phyloP scores from a whole-genome alignment of 1,140 invertebrate species.

The Apis laboriosa region DNA sequence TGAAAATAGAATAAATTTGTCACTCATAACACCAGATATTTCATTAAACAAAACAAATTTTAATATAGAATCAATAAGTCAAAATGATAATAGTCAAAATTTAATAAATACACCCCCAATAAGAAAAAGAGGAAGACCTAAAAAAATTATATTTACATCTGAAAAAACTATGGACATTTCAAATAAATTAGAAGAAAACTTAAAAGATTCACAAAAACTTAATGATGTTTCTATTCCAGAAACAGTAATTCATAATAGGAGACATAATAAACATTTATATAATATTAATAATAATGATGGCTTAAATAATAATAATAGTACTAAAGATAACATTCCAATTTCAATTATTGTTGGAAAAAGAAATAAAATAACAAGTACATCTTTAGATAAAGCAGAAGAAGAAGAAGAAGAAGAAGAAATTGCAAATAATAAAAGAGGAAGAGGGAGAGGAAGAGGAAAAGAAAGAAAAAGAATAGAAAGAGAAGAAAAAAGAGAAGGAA shows the following conservation, averaged over 20 bases:
- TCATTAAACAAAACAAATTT: neutral
- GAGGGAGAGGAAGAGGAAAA: slow-evolving; percentile 21
- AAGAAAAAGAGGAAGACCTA: slow-evolving; percentile 61
- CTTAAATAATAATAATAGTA: slow-evolving; percentile 38
- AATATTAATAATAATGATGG: slow-evolving; percentile 32
- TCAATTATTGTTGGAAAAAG: slow-evolving; percentile 1
- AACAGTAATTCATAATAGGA: slow-evolving; percentile 11
- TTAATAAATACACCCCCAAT: neutral
- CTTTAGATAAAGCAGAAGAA: slow-evolving; percentile 28
- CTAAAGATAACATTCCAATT: slow-evolving; percentile 19
- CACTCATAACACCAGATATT: too few species aligned
- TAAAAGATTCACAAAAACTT: neutral
- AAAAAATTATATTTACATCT: slow-evolving; percentile 5
- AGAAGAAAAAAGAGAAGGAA: slow-evolving; percentile 24
- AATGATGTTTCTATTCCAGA: slow-evolving; percentile 3
- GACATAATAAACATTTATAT: slow-evolving; percentile 15
- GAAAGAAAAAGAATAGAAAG: neutral
- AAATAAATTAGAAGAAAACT: neutral
- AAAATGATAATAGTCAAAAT: slow-evolving; percentile 10
- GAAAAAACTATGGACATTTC: neutral
- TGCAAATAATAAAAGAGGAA: slow-evolving; percentile 19
- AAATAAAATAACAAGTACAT: slow-evolving; percentile 10
- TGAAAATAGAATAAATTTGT: neutral
- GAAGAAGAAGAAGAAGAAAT: slow-evolving; percentile 30
- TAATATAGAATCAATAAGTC: neutral